A percentile compares a stretch with the other conserved stretches of the same genome.
phyloP scores from a whole-genome alignment of 2,113 vertebrate genomes.

The Coturnix japonica region DNA sequence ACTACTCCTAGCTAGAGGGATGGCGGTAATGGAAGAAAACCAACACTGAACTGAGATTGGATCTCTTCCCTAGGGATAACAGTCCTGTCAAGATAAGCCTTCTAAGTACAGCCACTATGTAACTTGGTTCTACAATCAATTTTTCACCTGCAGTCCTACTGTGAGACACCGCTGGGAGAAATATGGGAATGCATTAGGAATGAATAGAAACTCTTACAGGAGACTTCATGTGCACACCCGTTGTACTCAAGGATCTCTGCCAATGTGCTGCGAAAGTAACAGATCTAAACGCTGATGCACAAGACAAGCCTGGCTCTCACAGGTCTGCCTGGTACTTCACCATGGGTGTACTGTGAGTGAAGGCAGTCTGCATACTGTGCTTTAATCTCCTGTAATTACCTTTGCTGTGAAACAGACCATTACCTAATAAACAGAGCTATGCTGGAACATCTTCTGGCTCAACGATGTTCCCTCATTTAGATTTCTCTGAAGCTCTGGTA shows the following conservation, averaged over 20 bases:
- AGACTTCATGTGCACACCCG: not conserved
- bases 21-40: not conserved
- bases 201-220: not conserved
- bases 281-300: not conserved
- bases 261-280: not conserved
- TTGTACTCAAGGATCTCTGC: not conserved
- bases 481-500: not conserved
- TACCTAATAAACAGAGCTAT: not conserved
- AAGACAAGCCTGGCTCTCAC: not conserved
- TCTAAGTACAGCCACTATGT: not conserved
- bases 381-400: not conserved
- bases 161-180: not conserved
- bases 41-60: not conserved
- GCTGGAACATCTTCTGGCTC: not conserved
- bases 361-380: not conserved
- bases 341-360: not conserved
- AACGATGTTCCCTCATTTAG: not conserved
- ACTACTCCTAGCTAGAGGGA: not conserved
- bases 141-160: not conserved
- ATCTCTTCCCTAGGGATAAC: not conserved
- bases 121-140: not conserved
- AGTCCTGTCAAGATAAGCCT: not conserved
- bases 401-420: not conserved
- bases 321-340: not conserved
- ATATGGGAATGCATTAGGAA: not conserved